Evolutionary conservation across 1,140 invertebrate genomes (phyloP), one percentile per base, ranked within the genome.

Genomic region (Zaprionus nigranus): DNA sequence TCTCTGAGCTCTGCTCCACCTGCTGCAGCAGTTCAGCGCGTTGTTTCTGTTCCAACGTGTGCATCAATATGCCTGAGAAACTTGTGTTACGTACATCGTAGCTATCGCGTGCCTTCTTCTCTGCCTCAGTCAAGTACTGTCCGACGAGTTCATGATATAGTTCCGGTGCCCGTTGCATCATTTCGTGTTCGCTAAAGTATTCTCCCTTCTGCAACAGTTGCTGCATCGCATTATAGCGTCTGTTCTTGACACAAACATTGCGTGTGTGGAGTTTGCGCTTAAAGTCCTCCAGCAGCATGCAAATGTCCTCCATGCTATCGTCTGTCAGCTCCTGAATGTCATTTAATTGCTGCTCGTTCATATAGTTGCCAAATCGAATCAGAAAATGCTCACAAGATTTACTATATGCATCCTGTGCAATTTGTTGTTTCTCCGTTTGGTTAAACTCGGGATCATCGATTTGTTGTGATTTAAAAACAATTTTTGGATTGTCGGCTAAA

Each of bases 121-220:
- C 97, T 53, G 96, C 95, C 63, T 96, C 94, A 7, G 95, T 96
- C 70, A 98, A 92, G 92, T 97, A 98, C 85, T 96, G 96, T 0
- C 97, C 98, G 62, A 99, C 93, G 63, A 99, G 93, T 82, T 98
- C 96, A 61, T 99, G 97, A 93, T 97, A 99, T 0, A 99, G 92
- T 60, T 97, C 94, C 1, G 98, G 98, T 93, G 98, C 97, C 75
- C 98, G 93, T 78, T 95, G 96, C 95, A 97, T 97, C 98, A 99
- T 99, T 94, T 98, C 97, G 68, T 95, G 95, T 91, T 98, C 97
- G 92, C 96, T 97, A 82, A 99, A 99, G 93, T 99, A 99, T 60
- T 92, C 91, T 38, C 96, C 95, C 43, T 96, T 94, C 67, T 96
- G 94, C 46, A 97, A 93, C 46, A 99, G 92, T 81, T 95, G 94